These are phyloP conservation scores for Chorisops tibialis DNA, from an alignment of 2,888 invertebrate species.

Conservation along the genomic window DNA sequence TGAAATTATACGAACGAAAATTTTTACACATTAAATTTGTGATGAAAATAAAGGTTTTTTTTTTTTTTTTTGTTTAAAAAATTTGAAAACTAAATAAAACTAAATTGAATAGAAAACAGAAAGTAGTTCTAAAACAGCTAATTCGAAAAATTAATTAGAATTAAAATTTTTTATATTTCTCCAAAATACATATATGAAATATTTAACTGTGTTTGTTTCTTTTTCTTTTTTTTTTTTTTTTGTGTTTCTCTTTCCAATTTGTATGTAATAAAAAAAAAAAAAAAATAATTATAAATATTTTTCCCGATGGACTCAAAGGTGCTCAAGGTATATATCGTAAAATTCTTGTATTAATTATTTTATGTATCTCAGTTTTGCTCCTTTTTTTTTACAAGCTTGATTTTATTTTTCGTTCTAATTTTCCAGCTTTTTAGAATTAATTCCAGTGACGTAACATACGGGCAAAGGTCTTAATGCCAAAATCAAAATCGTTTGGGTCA, in stretches of 20 bases:
- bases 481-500: too few species aligned
- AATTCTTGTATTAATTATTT: constrained; percentile 12
- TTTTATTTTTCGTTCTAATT: too few species aligned
- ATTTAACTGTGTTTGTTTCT: not conserved
- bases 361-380: constrained; percentile 3
- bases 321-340: constrained; percentile 48
- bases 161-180: not conserved
- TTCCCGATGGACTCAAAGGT: constrained; percentile 45
- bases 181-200: not conserved
- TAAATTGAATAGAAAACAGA: not conserved
- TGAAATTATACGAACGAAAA: too few species aligned
- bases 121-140: too few species aligned
- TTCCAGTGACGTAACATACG: too few species aligned
- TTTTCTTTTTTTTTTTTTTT: constrained; percentile 6
- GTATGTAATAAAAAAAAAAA: not conserved
- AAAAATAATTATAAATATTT: not conserved
- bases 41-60: too few species aligned
- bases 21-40: too few species aligned
- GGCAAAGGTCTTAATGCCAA: too few species aligned
- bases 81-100: too few species aligned
- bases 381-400: constrained; percentile 1
- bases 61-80: too few species aligned
- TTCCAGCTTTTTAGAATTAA: too few species aligned
- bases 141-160: not conserved
- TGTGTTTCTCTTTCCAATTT: not conserved